phyloP scores from a whole-genome alignment of 2,113 vertebrate genomes.

The Onychostruthus taczanowskii region DNA sequence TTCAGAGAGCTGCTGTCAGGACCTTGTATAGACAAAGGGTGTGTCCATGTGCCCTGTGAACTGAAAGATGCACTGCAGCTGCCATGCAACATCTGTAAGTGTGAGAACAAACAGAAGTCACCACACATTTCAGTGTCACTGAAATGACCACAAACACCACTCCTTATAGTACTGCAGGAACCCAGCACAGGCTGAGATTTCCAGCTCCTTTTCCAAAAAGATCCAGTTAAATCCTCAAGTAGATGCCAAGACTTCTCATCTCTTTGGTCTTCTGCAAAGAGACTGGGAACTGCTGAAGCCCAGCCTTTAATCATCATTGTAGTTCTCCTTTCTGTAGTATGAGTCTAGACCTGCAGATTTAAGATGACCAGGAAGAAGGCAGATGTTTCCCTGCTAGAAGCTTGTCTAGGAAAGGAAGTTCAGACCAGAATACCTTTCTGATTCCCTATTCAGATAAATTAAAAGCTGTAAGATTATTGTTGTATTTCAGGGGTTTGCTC shows the following conservation, averaged over 20 bases:
- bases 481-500: background rate
- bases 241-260: background rate
- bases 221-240: background rate
- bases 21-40: background rate
- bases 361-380: background rate
- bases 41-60: background rate
- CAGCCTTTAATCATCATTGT: background rate
- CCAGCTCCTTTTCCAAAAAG: background rate
- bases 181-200: background rate
- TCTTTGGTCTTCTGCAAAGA: background rate
- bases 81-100: background rate
- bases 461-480: background rate
- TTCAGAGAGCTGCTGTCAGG: background rate
- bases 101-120: background rate
- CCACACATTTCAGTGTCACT: background rate
- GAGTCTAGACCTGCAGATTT: background rate
- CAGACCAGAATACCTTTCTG: background rate
- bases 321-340: background rate
- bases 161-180: background rate
- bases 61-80: background rate
- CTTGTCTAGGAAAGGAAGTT: background rate
- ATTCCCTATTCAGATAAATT: background rate
- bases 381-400: background rate
- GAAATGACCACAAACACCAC: background rate
- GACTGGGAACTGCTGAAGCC: background rate